phyloP scores from a whole-genome alignment of 2,888 invertebrate species.

The Cynaeus angustus region DNA sequence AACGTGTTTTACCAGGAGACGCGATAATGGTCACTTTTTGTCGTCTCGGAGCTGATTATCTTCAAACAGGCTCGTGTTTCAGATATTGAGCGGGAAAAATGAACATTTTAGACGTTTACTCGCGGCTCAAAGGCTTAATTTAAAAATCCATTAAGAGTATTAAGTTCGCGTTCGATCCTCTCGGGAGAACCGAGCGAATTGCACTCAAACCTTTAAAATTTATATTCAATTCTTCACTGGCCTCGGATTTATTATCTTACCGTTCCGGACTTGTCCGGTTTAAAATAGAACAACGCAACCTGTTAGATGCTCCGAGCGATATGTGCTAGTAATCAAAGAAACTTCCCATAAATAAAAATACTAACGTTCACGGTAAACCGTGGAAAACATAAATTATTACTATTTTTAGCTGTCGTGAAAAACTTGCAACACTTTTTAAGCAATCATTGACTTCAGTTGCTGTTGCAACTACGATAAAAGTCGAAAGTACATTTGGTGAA shows the following conservation, averaged over 20 bases:
- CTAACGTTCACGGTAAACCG: too few species aligned
- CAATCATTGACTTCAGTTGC: neutral
- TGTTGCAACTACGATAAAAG: conserved; percentile 13
- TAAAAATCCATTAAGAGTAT: conserved; percentile 40
- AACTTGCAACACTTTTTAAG: neutral
- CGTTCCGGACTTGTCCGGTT: conserved; percentile 2
- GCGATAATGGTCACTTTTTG: neutral
- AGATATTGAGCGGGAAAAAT: conserved; percentile 1
- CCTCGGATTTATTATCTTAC: conserved; percentile 24
- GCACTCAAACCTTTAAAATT: conserved; percentile 39
- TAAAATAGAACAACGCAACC: conserved; percentile 37
- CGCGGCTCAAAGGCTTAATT: conserved; percentile 30
- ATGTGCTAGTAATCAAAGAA: conserved; percentile 7
- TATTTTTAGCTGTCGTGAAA: neutral
- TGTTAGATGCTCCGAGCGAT: conserved; percentile 38
- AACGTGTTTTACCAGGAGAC: neutral
- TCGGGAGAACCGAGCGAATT: conserved; percentile 30
- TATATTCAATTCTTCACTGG: conserved; percentile 39
- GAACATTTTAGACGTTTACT: conserved; percentile 9
- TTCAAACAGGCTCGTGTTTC: too few species aligned
- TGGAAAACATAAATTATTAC: too few species aligned
- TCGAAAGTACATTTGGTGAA: conserved; percentile 27
- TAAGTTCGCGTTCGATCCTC: conserved; percentile 17
- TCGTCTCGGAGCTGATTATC: too few species aligned
- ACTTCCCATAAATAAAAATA: too few species aligned